A percentile compares a stretch with the other conserved stretches of the same genome.
Conservation (phyloP, 2,113 vertebrate genomes). For the Mormyrus lacerda region DNA sequence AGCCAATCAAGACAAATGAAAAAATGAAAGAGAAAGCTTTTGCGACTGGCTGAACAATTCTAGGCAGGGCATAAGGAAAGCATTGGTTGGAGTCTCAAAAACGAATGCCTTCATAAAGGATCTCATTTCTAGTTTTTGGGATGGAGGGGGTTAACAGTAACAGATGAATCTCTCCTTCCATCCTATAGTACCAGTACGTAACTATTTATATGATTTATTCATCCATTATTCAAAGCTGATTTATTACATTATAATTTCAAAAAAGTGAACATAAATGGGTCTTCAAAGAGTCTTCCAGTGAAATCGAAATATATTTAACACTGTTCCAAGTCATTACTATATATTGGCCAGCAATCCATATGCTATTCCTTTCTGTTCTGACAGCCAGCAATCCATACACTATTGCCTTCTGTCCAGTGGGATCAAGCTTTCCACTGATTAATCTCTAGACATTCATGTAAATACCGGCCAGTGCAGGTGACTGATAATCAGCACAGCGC, state of each 20-base stretch:
- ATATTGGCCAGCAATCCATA: not conserved
- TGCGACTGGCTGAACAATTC: not conserved
- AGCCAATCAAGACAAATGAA: not conserved
- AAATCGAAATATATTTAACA: not conserved
- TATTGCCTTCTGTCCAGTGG: not conserved
- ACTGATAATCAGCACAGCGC: not conserved
- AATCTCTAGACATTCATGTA: not conserved
- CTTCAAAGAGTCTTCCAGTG: not conserved
- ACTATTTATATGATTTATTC: not conserved
- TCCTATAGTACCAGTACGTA: not conserved
- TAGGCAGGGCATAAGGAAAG: not conserved
- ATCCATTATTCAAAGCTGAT: not conserved
- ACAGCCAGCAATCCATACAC: not conserved
- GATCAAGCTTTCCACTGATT: not conserved
- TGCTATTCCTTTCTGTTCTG: not conserved
- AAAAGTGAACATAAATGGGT: not conserved
- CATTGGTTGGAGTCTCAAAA: not conserved
- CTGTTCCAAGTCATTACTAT: not conserved
- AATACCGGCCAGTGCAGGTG: not conserved
- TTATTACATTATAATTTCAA: not conserved
- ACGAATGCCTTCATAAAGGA: not conserved
- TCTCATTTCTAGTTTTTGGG: not conserved
- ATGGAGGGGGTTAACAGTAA: not conserved
- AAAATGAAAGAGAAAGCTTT: not conserved
- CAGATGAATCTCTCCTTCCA: not conserved